Base-by-base conservation (phyloP, 2,888 invertebrate genomes). In the Clunio marinus region DNA sequence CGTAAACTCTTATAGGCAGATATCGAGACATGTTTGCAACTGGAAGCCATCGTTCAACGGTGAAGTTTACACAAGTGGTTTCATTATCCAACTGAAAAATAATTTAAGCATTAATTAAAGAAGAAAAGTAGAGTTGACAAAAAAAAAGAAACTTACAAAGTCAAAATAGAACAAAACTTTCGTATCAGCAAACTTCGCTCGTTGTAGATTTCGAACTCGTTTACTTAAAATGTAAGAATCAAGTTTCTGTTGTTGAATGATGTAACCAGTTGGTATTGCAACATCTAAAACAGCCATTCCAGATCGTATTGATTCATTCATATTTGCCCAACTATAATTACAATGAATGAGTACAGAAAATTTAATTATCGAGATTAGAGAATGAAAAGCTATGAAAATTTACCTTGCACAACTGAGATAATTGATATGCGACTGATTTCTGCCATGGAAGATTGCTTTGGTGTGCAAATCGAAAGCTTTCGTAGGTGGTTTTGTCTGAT, bases 11-110 rank as follows among this genome's bases (percentile, higher is more conserved):
- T 67, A 95, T 87, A 2, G 93, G 88, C 72, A 96, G 84, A 78
- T 92, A 94, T 57, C 93, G 84, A 0, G 96, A 95, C 91, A 96
- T 92, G 80, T 97, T 97, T 60, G 96, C 96, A 2, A 96, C 94
- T 0, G 96, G 96, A 80, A 85, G 90, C 96, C 96, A 97, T 72
- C 97, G 84, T 79, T 96, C 94, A 68, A 96, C 86, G 0, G 93
- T 92, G 77, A 96, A 93, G 79, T 93, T 90, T 8, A 97, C 88
- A 76, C 97, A 97, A 4, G 91, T 91, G 73, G 86, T 87, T 77
- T 89, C 88, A 22, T 82, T 80, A 74, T 93, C 93, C 77, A 96
- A 78, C 93, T 93, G 79, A 24, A 76, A 72, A 71, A 13, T 13
- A 13, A 8, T 5, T 71, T 72, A 57, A 13, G 15, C n/a, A n/a